Evolutionary conservation across 2,888 invertebrate genomes (phyloP).

Genomic region (Hypsopygia costalis): DNA sequence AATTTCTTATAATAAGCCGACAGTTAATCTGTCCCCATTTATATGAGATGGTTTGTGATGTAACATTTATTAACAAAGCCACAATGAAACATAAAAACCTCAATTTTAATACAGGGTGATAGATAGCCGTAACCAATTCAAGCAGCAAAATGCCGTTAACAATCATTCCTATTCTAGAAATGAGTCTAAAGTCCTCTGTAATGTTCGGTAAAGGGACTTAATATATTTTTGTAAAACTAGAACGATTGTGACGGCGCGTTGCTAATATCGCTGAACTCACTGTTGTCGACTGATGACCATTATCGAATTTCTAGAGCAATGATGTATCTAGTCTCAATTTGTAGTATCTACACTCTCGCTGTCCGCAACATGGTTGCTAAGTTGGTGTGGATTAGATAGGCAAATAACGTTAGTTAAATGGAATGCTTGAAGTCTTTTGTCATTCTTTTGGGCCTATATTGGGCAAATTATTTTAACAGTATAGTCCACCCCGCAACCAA

Average conservation of each 20-base stretch:
- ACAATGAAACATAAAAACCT: constrained; percentile 27
- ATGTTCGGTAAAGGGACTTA: background rate
- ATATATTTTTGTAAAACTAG: background rate
- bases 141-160: constrained; percentile 14
- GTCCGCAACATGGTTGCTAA: constrained; percentile 8
- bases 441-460: background rate
- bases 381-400: constrained; percentile 17
- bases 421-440: constrained; percentile 4
- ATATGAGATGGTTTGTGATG: background rate
- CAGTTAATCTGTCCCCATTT: background rate
- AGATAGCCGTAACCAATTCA: constrained; percentile 45
- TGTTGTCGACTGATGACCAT: constrained; percentile 28
- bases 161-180: constrained; percentile 1
- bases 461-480: too few relatives aligned
- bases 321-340: constrained; percentile 10
- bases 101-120: constrained; percentile 57
- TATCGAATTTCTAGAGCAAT: constrained; percentile 38
- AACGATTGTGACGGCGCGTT: constrained; percentile 15
- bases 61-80: background rate
- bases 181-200: background rate
- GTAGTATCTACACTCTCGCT: constrained; percentile 5
- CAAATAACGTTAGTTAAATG: constrained; percentile 11
- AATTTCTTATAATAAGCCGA: too few relatives aligned
- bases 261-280: constrained; percentile 16
- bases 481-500: too few relatives aligned